Evolutionary conservation across 2,888 invertebrate genomes (phyloP).

Genomic region (Cerceris rybyensis): DNA sequence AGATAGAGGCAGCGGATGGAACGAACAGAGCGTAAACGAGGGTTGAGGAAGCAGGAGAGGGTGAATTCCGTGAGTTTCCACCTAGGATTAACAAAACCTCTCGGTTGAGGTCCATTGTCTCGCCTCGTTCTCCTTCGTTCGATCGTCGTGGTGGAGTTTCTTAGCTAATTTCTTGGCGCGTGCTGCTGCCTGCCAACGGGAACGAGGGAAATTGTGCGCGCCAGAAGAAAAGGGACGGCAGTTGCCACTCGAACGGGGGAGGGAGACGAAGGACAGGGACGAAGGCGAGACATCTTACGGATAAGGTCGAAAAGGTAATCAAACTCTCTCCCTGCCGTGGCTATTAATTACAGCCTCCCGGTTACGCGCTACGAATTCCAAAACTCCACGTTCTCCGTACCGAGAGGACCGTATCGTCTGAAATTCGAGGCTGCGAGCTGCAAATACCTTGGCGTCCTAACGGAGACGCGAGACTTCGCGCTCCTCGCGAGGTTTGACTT

Average conservation of each 20-base stretch:
- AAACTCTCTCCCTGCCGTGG: constrained; percentile 71
- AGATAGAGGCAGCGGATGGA: background rate
- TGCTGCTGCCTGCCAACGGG: constrained; percentile 41
- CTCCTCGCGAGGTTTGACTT: constrained; percentile 57
- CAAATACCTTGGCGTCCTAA: constrained; percentile 3
- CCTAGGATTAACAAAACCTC: constrained; percentile 63
- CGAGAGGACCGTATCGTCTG: constrained; percentile 27
- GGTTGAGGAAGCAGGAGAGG: constrained; percentile 17
- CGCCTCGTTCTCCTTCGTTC: constrained; percentile 54
- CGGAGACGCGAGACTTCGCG: background rate
- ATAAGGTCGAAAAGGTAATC: constrained; percentile 74
- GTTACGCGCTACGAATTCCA: constrained; percentile 68
- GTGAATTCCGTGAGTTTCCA: constrained; percentile 53
- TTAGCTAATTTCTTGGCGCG: constrained; percentile 74
- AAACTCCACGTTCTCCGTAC: constrained; percentile 47
- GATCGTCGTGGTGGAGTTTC: constrained; percentile 68
- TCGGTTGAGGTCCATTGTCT: constrained; percentile 67
- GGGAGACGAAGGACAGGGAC: constrained; percentile 1
- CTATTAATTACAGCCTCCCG: constrained; percentile 74
- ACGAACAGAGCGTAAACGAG: background rate
- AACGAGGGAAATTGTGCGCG: constrained; percentile 44
- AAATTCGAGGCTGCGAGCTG: constrained; percentile 54
- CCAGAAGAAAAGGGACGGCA: background rate
- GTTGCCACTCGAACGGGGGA: constrained; percentile 1
- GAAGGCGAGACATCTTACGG: constrained; percentile 30